Base-by-base conservation (phyloP, 1,140 invertebrate genomes). In the Rhizoglyphus robini region DNA sequence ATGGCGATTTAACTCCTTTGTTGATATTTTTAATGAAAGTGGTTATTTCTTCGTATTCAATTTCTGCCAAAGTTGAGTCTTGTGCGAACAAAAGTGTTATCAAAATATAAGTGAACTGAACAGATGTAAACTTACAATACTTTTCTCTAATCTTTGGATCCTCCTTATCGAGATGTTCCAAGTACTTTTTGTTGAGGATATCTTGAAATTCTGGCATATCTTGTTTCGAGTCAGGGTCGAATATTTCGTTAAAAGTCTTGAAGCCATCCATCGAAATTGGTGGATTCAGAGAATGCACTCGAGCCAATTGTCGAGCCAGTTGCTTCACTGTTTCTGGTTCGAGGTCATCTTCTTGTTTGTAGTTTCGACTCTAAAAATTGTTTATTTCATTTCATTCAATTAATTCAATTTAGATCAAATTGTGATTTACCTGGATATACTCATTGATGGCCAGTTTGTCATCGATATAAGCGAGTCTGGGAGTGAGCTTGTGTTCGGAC, bases 301-400 rank as follows among this genome's bases (percentile, higher is more conserved):
- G 5, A 1, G 63, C 46, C 32, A 49, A 57, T 20, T 27, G 25
- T 49, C 25, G 11, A 13, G 41, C 46, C 32, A 51, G 41, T 20
- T 38, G 30, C n/a, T 27, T 1, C 3, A 61, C 59, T 1, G 3
- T 38, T 61, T 36, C 1, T 18, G 30, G 4, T 41, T 61, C 23
- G 25, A 20, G 27, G 27, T 64, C 63, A 64, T 64, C 63, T 11
- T 30, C 20, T 23, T 51, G 25, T 36, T 30, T 36, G 29, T 64
- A 64, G 20, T 29, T 11, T 13, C 63, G 63, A 57, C 63, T 25
- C 61, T 63, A 54, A 27, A 41, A 20, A 51, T 51, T 3, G n/a
- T 25, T 51, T 51, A 51, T 3, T 51, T n/a, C n/a, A 23, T 51
- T 25, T n/a, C 23, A 13, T 51, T 46, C 23, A 46, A 41, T 41